Conservation (phyloP, 2,888 invertebrate genomes). For the Archaeoteleia sp. region DNA sequence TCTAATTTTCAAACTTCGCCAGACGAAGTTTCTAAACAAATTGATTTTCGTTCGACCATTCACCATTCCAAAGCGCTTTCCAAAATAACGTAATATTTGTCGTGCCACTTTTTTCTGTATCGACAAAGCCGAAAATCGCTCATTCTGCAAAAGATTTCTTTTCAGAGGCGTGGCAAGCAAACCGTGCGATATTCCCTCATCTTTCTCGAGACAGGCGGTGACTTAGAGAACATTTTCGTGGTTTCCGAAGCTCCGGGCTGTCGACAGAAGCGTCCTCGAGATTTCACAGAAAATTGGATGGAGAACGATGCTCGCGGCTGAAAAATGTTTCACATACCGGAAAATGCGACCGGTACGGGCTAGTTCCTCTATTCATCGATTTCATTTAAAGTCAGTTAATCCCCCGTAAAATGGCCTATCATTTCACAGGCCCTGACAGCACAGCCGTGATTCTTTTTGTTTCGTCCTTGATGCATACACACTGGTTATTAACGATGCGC, state of each 20-base stretch:
- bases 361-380: conserved; percentile 24
- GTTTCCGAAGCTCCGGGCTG: conserved; percentile 25
- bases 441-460: neutral
- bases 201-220: conserved; percentile 2
- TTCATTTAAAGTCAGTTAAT: conserved; percentile 30
- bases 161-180: neutral
- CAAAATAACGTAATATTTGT: neutral
- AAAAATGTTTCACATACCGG: conserved; percentile 34
- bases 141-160: neutral
- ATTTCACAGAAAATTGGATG: conserved; percentile 42
- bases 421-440: conserved; percentile 1
- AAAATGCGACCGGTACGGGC: conserved; percentile 10
- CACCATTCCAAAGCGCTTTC: too few species aligned
- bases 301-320: conserved; percentile 31
- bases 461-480: too few species aligned
- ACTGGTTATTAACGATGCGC: neutral
- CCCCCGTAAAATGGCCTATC: conserved; percentile 21
- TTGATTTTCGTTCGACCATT: too few species aligned
- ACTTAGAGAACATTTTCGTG: conserved; percentile 28
- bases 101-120: neutral
- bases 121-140: neutral
- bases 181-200: neutral
- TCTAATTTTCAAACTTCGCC: too few species aligned
- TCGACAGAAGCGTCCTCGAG: conserved; percentile 22
- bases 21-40: too few species aligned